Conservation (phyloP, 2,888 invertebrate species). For the Scaptomyza caliginosa region DNA sequence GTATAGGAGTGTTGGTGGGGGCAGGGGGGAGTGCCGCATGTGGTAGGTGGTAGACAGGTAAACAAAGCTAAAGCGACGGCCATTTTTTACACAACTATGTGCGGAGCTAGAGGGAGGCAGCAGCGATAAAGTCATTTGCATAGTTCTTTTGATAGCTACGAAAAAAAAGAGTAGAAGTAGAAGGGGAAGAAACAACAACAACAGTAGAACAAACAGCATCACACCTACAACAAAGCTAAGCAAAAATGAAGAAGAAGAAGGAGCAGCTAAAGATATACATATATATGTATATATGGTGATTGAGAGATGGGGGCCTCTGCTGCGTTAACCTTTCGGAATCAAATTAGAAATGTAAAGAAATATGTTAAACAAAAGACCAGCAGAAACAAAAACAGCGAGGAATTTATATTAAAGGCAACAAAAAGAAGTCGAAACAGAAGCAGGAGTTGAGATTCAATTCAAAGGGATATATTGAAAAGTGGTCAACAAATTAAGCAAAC, state of each 20-base stretch:
- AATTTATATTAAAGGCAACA: slow-evolving; percentile 8
- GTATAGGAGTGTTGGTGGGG: slow-evolving; percentile 1
- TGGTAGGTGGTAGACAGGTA: slow-evolving; percentile 64
- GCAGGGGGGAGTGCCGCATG: slow-evolving; percentile 6
- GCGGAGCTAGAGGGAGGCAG: slow-evolving; percentile 1
- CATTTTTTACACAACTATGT: slow-evolving; percentile 61
- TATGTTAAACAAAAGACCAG: slow-evolving; percentile 31
- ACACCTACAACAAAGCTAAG: slow-evolving; percentile 53
- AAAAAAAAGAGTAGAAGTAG: slow-evolving; percentile 19
- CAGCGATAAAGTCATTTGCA: slow-evolving; percentile 78
- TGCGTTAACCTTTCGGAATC: slow-evolving; percentile 76
- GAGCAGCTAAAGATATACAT: neutral
- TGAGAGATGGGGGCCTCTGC: neutral
- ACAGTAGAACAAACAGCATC: slow-evolving; percentile 35
- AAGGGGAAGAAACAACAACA: slow-evolving; percentile 16
- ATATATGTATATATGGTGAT: neutral
- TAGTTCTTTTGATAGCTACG: slow-evolving; percentile 69
- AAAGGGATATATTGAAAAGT: slow-evolving; percentile 24
- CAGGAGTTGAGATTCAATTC: neutral
- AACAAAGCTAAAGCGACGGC: slow-evolving; percentile 49
- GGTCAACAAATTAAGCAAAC: slow-evolving; percentile 33
- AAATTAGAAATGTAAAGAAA: slow-evolving; percentile 72
- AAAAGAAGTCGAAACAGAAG: slow-evolving; percentile 12
- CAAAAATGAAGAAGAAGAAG: slow-evolving; percentile 3
- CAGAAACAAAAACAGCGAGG: slow-evolving; percentile 2